Base-by-base conservation (phyloP, 2,113 vertebrate species). In the Arothron firmamentum region DNA sequence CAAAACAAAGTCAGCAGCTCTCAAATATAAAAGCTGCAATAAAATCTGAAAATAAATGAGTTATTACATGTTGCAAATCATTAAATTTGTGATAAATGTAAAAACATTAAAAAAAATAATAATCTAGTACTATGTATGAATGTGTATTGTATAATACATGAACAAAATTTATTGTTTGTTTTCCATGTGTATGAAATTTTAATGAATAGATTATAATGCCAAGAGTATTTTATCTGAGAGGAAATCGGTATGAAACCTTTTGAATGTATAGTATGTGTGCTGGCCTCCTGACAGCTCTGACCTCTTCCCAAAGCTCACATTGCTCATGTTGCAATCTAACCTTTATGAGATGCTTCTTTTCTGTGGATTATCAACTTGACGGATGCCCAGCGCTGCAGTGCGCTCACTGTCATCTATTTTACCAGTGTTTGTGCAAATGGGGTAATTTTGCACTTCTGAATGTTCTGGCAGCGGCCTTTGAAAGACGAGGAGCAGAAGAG, bases 311-410 rank as follows among this genome's bases (percentile, higher is more conserved):
- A 49, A 55, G 62, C 64, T 72, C 70, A 43, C 59, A 59, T 70
- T 42, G 67, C 68, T 68, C 78, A 64, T 61, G 65, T 65, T 73
- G 60, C 74, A 67, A 54, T 77, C 59, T 83, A 80, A 88, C 84
- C 84, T 85, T 86, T 81, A 75, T 56, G 18, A 78, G 70, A 78
- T 65, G 72, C 67, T 61, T 65, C 72, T 74, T 78, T 71, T 74
- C 61, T 56, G 56, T 78, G 49, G 59, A 74, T 81, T 79, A 78
- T 78, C 57, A 65, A 18, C 59, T 28, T 72, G 79, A 80, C 70
- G 67, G 79, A 80, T 81, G 78, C 75, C 28, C 62, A 70, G 65
- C 69, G 60, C 62, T 53, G 9, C 55, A 25, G 23, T 19, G 17
- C 4, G 4, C 21, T 62, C 42, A 0, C 55, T 67, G 62, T 53